Conservation (phyloP, 2,888 invertebrate species). For the Nasonovia ribisnigri region DNA sequence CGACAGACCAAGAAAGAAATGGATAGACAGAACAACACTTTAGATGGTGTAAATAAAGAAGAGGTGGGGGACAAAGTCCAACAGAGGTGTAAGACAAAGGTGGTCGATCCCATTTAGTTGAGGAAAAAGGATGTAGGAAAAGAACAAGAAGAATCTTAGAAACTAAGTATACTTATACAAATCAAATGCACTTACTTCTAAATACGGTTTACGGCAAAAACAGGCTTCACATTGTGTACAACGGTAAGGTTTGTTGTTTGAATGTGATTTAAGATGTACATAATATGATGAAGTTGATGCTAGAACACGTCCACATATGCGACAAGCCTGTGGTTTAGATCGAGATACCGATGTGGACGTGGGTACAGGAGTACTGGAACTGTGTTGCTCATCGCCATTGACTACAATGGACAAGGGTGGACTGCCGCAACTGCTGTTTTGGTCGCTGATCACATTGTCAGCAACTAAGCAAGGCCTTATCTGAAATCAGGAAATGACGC, state of each 20-base stretch:
- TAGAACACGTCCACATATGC: slow-evolving; percentile 82
- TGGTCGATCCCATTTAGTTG: background rate
- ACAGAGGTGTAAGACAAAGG: background rate
- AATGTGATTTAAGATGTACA: slow-evolving; percentile 86
- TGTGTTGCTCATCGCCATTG: slow-evolving; percentile 57
- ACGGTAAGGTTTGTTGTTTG: slow-evolving; percentile 83
- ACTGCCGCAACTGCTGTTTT: slow-evolving; percentile 57
- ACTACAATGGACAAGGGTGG: slow-evolving; percentile 60
- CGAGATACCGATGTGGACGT: slow-evolving; percentile 53
- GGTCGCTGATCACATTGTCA: slow-evolving; percentile 58
- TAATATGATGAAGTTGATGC: slow-evolving; percentile 84
- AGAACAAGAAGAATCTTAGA: background rate
- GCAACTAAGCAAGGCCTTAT: slow-evolving; percentile 59
- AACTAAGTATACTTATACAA: background rate
- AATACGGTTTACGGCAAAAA: slow-evolving; percentile 84
- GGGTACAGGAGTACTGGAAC: slow-evolving; percentile 59
- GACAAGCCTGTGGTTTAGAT: slow-evolving; percentile 78
- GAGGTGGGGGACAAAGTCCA: background rate
- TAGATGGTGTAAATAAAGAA: background rate
- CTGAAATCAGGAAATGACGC: background rate
- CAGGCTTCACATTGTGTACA: slow-evolving; percentile 84
- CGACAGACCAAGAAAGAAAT: background rate
- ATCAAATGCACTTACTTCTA: slow-evolving; percentile 72
- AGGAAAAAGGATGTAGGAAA: background rate
- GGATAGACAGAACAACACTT: background rate